Base-by-base conservation (phyloP, 2,797 vertebrate genomes). In the Apodemus agrarius region DNA sequence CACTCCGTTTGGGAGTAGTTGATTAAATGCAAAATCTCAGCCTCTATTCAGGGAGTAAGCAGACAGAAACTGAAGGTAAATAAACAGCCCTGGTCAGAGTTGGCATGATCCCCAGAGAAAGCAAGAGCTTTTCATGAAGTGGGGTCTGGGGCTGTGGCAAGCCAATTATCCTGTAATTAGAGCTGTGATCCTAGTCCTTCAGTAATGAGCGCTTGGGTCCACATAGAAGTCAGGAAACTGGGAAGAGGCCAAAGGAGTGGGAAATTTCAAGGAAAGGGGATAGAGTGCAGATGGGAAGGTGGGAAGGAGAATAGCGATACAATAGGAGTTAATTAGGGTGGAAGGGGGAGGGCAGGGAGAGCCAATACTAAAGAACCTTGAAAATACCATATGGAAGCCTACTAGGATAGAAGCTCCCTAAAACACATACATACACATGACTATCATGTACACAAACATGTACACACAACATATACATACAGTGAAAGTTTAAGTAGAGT, bases 41-140 rank as follows among this genome's bases (percentile, higher is more conserved):
- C 1, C 40, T 91, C 69, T 78, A 49, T 24, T 6, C 17, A 94
- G 34, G 46, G 2, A 57, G 59, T 59, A 92, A 89, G 67, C 21
- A 89, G 59, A 93, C 75, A 59, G 5, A 80, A 17, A 24, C 59
- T 61, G 10, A 49, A 95, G n/a, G n/a, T 86, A 87, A 61, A 83
- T 80, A 84, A 69, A 78, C 34, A 83, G 22, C 22, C 54, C 29
- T 91, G 75, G 34, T 96, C 82, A 97, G 29, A 89, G 92, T 81
- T 94, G 93, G 52, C 61, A 74, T 72, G 22, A 91, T 86, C 16
- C 3, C 29, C 92, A 43, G 78, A 76, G 10, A 93, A 88, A 94
- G n/a, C 43, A 89, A 65, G 43, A 61, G 17, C 52, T 92, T 96
- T 76, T 31, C 5, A 17, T 84, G 19, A 63, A 96, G 57, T 29